Percentiles rank a stretch among this genome's conserved stretches.
Evolutionary conservation across 92 coral and sea anemone genomes (phyloP).

Genomic region (Porites evermanni): DNA sequence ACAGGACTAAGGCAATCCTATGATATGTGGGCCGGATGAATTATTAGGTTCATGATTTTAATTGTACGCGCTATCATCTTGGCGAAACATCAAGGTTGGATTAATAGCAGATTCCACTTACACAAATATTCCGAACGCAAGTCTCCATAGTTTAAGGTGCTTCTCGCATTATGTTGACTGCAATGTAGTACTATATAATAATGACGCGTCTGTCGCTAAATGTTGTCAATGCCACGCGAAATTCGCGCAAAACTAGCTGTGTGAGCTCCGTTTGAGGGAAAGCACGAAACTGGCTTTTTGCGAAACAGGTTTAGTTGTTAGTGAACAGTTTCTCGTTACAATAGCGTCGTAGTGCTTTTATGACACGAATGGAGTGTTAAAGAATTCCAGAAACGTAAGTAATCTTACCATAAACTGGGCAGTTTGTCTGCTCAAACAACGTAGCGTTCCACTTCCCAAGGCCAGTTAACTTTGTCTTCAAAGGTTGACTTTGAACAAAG

Average conservation of each 20-base stretch:
- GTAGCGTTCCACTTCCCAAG: slow-evolving; percentile 41
- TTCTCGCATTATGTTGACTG: slow-evolving; percentile 56
- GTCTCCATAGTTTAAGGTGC: slow-evolving; percentile 16
- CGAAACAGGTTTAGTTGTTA: background rate
- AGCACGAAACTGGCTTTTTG: background rate
- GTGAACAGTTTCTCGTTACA: background rate
- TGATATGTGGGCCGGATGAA: too few species aligned
- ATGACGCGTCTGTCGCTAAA: slow-evolving; percentile 48
- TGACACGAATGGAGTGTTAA: slow-evolving; percentile 13
- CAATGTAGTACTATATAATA: slow-evolving; percentile 31
- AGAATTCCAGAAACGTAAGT: slow-evolving; percentile 14
- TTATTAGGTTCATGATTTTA: too few species aligned
- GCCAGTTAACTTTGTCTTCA: slow-evolving; percentile 59
- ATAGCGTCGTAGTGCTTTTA: background rate
- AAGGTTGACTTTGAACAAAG: slow-evolving; percentile 58
- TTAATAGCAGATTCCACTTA: slow-evolving; percentile 33
- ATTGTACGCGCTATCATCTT: too few species aligned
- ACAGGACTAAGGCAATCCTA: too few species aligned
- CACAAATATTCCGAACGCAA: slow-evolving; percentile 39
- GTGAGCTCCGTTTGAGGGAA: slow-evolving; percentile 20
- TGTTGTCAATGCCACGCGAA: slow-evolving; percentile 45
- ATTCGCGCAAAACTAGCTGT: slow-evolving; percentile 3
- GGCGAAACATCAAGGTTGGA: background rate
- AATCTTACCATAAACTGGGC: slow-evolving; percentile 54
- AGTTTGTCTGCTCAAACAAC: slow-evolving; percentile 48